Conservation (phyloP, 2,888 invertebrate genomes). For the Epistrophe eligans region DNA sequence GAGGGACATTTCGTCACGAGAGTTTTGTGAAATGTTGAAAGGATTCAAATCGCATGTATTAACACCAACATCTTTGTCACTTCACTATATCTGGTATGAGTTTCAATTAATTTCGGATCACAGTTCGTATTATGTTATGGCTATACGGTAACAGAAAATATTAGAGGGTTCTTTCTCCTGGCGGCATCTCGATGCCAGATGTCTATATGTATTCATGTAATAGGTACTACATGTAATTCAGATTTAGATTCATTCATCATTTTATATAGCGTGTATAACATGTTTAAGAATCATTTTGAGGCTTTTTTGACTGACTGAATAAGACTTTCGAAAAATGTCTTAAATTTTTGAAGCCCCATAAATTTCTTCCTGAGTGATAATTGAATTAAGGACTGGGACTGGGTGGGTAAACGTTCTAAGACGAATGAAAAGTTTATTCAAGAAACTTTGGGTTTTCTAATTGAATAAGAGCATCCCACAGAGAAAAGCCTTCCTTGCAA, state of each 20-base stretch:
- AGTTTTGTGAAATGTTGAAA: conserved; percentile 37
- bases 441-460: conserved; percentile 38
- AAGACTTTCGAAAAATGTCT: neutral
- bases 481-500: neutral
- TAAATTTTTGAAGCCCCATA: conserved; percentile 11
- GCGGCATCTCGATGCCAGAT: conserved; percentile 46
- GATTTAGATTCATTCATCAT: conserved; percentile 39
- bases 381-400: conserved; percentile 4
- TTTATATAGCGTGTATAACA: neutral
- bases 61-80: conserved; percentile 47
- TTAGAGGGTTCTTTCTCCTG: conserved; percentile 38
- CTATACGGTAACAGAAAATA: conserved; percentile 28
- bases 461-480: conserved; percentile 20
- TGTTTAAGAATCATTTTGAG: conserved; percentile 11
- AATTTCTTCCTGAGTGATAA: conserved; percentile 2
- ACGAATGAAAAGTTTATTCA: conserved; percentile 33
- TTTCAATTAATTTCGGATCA: conserved; percentile 67
- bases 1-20: conserved; percentile 52
- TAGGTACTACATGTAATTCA: conserved; percentile 22
- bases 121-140: conserved; percentile 15
- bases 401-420: neutral
- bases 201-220: conserved; percentile 53
- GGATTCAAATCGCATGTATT: conserved; percentile 59
- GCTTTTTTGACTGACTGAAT: neutral
- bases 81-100: conserved; percentile 44